Base-by-base conservation (phyloP, 2,888 invertebrate species). In the Caenorhabditis becei region DNA sequence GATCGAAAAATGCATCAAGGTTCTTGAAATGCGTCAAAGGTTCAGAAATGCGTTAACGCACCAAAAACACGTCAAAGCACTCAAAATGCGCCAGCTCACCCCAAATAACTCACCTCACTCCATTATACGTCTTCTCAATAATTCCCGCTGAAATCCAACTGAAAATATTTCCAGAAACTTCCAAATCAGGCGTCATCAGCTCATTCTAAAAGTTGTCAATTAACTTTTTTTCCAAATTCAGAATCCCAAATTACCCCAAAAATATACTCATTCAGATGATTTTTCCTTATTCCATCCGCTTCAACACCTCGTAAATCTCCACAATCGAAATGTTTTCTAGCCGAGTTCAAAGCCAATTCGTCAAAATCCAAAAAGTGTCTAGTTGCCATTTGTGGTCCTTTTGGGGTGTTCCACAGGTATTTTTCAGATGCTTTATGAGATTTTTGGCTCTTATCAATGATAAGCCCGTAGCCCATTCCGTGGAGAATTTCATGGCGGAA, bases 401-500 rank as follows among this genome's bases (percentile, higher is more conserved):
- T 51, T 41, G 65, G 32, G 10, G 23, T 58, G 8, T 59, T 41
- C 82, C 82, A 82, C 10, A 32, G 26, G 51, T 65, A 61, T 23
- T 63, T 65, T 61, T 66, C 67, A 10, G 72, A 62, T 20, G 18
- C 7, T 61, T 67, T 58, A n/a, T 32, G 2, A 1, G 70, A 70
- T 5, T 18, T 8, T 1, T 16, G 20, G 3, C 23, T n/a, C 11
- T 59, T 70, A 14, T 69, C 56, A 37, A 75, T 61, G 4, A 56
- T 66, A 23, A 59, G 49, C 16, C 87, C 87, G 49, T 83, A 86
- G 16, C 87, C 87, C 53, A 88, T 61, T 35, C 85, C 85, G 61
- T 88, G 88, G 2, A 88, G 69, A 16, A 88, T 81, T 78, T 88
- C 88, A 59, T 88, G 88, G 1, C 87, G 82, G 69, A 88, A 86